A percentile compares a stretch with the other conserved stretches of the same genome.
Conservation (phyloP, 1,140 invertebrate species). For the Nasonia vitripennis region DNA sequence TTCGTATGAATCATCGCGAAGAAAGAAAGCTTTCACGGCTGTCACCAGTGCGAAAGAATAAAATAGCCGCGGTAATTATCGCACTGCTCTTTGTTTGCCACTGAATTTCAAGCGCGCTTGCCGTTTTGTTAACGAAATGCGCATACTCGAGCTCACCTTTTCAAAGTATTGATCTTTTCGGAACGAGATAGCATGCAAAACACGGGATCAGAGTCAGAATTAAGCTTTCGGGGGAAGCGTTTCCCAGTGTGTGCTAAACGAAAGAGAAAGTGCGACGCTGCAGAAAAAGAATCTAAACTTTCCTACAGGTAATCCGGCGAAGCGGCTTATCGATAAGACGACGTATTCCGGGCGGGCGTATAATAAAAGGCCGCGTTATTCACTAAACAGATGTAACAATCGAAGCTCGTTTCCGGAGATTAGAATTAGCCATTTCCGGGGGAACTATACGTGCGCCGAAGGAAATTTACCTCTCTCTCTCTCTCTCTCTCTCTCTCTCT, state of each 20-base stretch:
- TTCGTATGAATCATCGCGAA: not conserved
- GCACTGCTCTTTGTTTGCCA: not conserved
- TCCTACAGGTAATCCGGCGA: not conserved
- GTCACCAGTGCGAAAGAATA: not conserved
- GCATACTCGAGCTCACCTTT: too few relatives aligned
- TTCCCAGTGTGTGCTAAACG: not conserved
- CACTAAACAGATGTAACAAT: constrained; percentile 43
- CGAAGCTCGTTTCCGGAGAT: constrained; percentile 39
- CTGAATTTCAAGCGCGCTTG: not conserved
- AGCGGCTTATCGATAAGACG: not conserved
- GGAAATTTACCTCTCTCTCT: not conserved
- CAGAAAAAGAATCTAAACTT: not conserved
- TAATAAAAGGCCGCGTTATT: not conserved
- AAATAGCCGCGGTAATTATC: not conserved
- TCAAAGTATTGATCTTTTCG: too few relatives aligned
- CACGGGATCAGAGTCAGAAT: too few relatives aligned
- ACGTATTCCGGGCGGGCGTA: not conserved
- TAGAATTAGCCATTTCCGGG: constrained; percentile 30
- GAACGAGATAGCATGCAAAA: too few relatives aligned
- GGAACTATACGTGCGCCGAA: not conserved
- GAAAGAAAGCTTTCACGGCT: not conserved
- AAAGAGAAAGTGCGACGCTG: not conserved
- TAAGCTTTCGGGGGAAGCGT: too few relatives aligned
- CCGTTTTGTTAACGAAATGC: not conserved
- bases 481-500: not conserved